phyloP scores from a whole-genome alignment of 35 echinoderm and acorn worm species.

The Patiria miniata region DNA sequence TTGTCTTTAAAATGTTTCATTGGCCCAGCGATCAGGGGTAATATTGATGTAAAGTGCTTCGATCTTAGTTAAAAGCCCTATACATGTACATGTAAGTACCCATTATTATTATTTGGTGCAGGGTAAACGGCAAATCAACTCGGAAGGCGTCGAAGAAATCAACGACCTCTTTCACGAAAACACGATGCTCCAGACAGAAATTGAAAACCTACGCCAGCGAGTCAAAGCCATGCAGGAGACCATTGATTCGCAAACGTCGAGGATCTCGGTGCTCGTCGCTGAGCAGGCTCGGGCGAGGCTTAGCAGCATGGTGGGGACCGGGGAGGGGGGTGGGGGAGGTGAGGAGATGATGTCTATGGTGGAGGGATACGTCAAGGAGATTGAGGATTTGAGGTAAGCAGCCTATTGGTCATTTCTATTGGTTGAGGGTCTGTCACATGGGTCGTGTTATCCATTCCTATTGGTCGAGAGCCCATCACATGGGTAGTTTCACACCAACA shows the following conservation, averaged over 20 bases:
- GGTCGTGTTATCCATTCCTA: too few relatives aligned
- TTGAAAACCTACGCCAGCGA: conserved; percentile 60
- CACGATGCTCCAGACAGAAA: conserved; percentile 95
- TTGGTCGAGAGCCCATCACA: too few relatives aligned
- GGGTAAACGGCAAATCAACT: conserved; percentile 86
- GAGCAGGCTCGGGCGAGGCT: conserved; percentile 65
- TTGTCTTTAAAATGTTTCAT: too few relatives aligned
- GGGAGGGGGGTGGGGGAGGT: conserved; percentile 28
- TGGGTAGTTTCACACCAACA: too few relatives aligned
- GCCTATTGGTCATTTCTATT: neutral
- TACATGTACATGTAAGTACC: too few relatives aligned
- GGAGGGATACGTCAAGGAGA: conserved; percentile 85
- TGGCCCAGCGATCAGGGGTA: too few relatives aligned
- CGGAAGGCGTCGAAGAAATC: conserved; percentile 92
- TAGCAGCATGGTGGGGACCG: neutral
- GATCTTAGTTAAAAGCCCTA: too few relatives aligned
- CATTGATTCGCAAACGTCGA: conserved; percentile 79
- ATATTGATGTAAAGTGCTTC: too few relatives aligned
- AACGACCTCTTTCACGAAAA: conserved; percentile 99
- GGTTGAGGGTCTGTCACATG: neutral
- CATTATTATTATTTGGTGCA: neutral
- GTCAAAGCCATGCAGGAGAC: conserved; percentile 94
- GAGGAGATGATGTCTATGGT: conserved; percentile 84
- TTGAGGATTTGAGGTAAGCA: conserved; percentile 89
- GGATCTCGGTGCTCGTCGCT: conserved; percentile 78